Evolutionary conservation across 2,888 invertebrate species (phyloP).

Genomic region (Limnephilus rhombicus): DNA sequence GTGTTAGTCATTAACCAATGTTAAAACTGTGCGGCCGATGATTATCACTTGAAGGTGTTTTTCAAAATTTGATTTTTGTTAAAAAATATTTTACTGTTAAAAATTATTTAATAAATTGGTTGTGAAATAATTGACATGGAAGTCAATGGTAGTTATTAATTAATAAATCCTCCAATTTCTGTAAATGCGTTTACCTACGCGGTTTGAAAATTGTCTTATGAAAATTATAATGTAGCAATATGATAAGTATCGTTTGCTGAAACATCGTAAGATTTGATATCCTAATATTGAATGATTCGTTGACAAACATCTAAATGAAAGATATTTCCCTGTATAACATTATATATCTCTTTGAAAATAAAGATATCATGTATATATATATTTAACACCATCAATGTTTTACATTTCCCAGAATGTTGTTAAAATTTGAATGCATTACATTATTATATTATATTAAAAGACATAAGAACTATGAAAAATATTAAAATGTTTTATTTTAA

Average conservation of each 20-base stretch:
- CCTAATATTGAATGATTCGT: constrained; percentile 48
- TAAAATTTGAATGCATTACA: constrained; percentile 55
- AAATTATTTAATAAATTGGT: constrained; percentile 40
- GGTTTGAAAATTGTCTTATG: constrained; percentile 30
- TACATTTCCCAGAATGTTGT: constrained; percentile 60
- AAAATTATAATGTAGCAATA: constrained; percentile 23
- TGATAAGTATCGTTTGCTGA: constrained; percentile 58
- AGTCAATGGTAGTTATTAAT: constrained; percentile 14
- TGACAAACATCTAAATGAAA: constrained; percentile 52
- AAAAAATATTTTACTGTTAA: not conserved
- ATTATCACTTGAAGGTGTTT: constrained; percentile 6
- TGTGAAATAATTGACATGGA: constrained; percentile 28
- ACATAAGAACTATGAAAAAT: constrained; percentile 50
- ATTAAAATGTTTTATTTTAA: not conserved
- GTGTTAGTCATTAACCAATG: not conserved
- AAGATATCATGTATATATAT: constrained; percentile 61
- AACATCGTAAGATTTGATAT: constrained; percentile 49
- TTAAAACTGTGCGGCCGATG: not conserved
- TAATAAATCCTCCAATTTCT: constrained; percentile 32
- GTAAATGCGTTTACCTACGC: constrained; percentile 24
- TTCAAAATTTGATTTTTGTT: not conserved
- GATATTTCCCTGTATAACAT: constrained; percentile 53
- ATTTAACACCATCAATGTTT: constrained; percentile 61
- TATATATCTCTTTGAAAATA: constrained; percentile 58
- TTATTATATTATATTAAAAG: constrained; percentile 53